Percentiles rank a stretch among this genome's conserved stretches.
phyloP scores from a whole-genome alignment of 2,888 invertebrate species.

The Aricia artaxerxes region DNA sequence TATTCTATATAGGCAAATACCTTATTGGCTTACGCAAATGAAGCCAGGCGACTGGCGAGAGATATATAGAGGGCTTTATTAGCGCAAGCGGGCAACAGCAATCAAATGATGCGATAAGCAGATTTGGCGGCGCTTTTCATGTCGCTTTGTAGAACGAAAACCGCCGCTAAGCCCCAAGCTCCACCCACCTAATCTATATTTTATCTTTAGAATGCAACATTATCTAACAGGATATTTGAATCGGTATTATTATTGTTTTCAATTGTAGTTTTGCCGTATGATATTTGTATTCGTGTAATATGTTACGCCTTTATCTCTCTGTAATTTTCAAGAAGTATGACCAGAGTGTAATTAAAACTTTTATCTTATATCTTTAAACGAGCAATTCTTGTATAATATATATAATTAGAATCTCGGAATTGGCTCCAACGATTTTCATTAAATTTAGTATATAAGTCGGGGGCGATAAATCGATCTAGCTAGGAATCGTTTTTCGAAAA shows the following conservation, averaged over 20 bases:
- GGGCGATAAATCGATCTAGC: too few relatives aligned
- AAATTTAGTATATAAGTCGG: too few relatives aligned
- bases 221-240: slow-evolving; percentile 44
- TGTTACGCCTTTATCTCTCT: background rate
- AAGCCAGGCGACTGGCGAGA: slow-evolving; percentile 50
- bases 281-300: background rate
- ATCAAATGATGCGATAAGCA: slow-evolving; percentile 71
- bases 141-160: slow-evolving; percentile 73
- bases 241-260: slow-evolving; percentile 35
- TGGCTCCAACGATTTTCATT: too few relatives aligned
- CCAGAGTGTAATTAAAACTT: too few relatives aligned
- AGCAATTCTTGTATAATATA: too few relatives aligned
- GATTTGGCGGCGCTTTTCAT: slow-evolving; percentile 75
- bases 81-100: slow-evolving; percentile 65
- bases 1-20: background rate
- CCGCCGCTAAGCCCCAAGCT: slow-evolving; percentile 51
- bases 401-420: too few relatives aligned
- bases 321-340: too few relatives aligned
- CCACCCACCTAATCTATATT: slow-evolving; percentile 47
- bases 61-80: slow-evolving; percentile 72
- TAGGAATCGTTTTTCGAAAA: too few relatives aligned
- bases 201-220: slow-evolving; percentile 29
- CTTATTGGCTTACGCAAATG: background rate
- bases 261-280: background rate
- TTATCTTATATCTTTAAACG: too few relatives aligned